Base-by-base conservation (phyloP, 2,888 invertebrate species). In the Parelbella ahira region DNA sequence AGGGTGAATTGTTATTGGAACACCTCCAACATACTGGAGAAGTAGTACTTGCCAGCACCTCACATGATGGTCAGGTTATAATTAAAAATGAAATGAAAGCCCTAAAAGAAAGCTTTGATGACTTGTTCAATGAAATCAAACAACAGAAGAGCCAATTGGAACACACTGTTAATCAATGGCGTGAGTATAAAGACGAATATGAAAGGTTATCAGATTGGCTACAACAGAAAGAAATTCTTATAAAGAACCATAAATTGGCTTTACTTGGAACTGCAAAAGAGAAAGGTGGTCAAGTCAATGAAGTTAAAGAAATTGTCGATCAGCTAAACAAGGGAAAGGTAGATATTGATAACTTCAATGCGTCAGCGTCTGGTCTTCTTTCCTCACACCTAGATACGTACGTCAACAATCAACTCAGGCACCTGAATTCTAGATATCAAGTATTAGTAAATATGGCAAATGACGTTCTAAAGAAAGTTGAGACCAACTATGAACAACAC, bases 121-220 rank as follows among this genome's bases (percentile, higher is more conserved):
- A 91, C 49, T 81, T 97, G 3, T 97, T 97, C 72, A 93, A 92
- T 73, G 96, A 97, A 64, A 93, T 97, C 19, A 92, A 93, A 62
- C 91, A 94, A 57, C 95, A 96, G 68, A 95, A 96, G 64, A 93
- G 92, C 53, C 93, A 94, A 66, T 72, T 97, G 9, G 96, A 96
- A 78, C 90, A 91, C 1, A 95, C 93, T 1, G 91, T 96, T 45
- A 89, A 90, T 37, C 94, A 96, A 62, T 95, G 96, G 94, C 90
- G 95, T 39, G 94, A 96, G 47, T 97, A 95, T 79, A 97, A 97
- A 74, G 97, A 97, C 63, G 97, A 97, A 74, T 96, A 95, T 63
- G 97, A 97, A 69, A 90, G 95, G 46, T 80, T 97, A 7, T 95
- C 95, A 34, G 97, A 97, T 70, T 97, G 97, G 97, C 75, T 97